Percentiles rank a stretch among this genome's conserved stretches.
Conservation (phyloP, 35 echinoderm and acorn worm genomes). For the Apostichopus japonicus region DNA sequence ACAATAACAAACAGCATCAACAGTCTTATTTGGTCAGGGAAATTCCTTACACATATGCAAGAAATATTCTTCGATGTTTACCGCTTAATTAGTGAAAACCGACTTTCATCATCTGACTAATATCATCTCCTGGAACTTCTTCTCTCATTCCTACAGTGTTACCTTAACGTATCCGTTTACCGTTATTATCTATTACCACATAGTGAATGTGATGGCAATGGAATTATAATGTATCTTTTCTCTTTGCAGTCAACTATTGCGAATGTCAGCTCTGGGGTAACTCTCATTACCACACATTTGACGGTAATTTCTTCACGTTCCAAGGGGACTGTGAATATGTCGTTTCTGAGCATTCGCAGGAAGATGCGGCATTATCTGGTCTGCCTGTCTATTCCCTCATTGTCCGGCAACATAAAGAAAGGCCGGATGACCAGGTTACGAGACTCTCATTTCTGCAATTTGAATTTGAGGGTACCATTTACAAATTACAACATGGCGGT, state of each 20-base stretch:
- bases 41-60: too few species aligned
- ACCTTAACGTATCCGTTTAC: too few species aligned
- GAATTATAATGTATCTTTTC: background rate
- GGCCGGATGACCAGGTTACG: background rate
- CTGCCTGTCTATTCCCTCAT: background rate
- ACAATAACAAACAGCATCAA: too few species aligned
- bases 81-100: too few species aligned
- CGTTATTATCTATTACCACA: too few species aligned
- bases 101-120: too few species aligned
- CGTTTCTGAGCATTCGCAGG: background rate
- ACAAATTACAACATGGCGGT: background rate
- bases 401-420: background rate
- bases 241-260: background rate
- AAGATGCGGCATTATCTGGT: background rate
- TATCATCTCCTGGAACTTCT: too few species aligned
- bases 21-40: too few species aligned
- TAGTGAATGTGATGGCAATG: too few species aligned
- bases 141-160: too few species aligned
- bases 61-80: too few species aligned
- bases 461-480: background rate
- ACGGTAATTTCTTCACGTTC: background rate
- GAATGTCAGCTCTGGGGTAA: constrained; percentile 24
- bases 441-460: background rate
- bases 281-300: background rate
- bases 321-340: constrained; percentile 27